phyloP scores from a whole-genome alignment of 2,797 vertebrate species.

The Neostethus bicornis region DNA sequence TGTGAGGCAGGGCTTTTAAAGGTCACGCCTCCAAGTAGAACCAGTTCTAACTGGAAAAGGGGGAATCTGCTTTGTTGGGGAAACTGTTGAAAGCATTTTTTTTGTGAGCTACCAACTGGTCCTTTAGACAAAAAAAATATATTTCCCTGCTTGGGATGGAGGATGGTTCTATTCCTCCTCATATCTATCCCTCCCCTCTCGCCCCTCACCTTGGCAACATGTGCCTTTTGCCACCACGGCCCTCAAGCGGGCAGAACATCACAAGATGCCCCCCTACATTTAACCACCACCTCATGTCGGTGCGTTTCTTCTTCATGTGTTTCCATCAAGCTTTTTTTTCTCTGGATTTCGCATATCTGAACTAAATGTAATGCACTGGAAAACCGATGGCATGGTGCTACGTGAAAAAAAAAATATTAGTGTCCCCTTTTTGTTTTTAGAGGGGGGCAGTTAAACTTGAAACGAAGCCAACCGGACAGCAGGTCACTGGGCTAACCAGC shows the following conservation, averaged over 20 bases:
- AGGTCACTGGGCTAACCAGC: conserved; percentile 56
- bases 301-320: conserved; percentile 3
- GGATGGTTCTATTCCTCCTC: conserved; percentile 11
- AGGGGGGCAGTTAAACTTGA: conserved; percentile 25
- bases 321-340: conserved; percentile 7
- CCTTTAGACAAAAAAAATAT: background rate
- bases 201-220: conserved; percentile 31
- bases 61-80: conserved; percentile 6
- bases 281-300: background rate
- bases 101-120: conserved; percentile 14
- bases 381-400: conserved; percentile 72
- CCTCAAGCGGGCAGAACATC: conserved; percentile 35
- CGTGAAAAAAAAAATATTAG: conserved; percentile 37
- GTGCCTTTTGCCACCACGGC: conserved; percentile 68
- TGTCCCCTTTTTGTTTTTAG: conserved; percentile 10
- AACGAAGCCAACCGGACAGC: conserved; percentile 29
- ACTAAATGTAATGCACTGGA: conserved; percentile 53
- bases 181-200: background rate
- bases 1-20: background rate
- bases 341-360: conserved; percentile 8
- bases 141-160: conserved; percentile 7
- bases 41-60: background rate
- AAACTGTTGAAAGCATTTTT: conserved; percentile 19
- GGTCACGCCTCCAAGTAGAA: background rate
- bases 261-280: background rate